Evolutionary conservation across 2,797 vertebrate genomes (phyloP), one percentile per base, ranked within the genome.

Genomic region (Siniperca undulata): DNA sequence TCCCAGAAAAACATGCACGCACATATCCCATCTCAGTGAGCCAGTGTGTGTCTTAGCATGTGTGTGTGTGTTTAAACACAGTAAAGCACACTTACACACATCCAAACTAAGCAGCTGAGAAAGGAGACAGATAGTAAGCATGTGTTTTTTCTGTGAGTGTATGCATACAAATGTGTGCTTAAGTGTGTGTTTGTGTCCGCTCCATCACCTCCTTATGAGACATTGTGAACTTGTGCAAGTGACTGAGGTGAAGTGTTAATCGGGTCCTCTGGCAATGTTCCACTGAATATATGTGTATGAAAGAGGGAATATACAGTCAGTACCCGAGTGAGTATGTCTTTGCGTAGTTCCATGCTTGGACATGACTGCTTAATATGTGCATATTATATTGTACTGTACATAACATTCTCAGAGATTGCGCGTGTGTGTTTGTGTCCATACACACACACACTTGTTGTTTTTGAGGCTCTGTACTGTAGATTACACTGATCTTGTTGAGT

Each of bases 171-270:
- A 80, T 73, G 59, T 72, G 70, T 72, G 55, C 7, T 27, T 70
- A 68, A 68, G 42, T 52, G 44, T 42, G 59, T 59, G 40, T 36
- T 30, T 40, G 61, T 71, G 77, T 77, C 83, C 70, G 27, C 78
- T 88, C 36, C 19, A 72, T 90, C 84, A 89, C 82, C 91, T 92
- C 81, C 87, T 90, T 76, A 0, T 38, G 89, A 90, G 90, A 92
- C 87, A 7, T 8, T 0, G 34, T 66, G 8, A 62, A 77, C 72
- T 79, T 68, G 79, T 79, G 61, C 70, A 87, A 88, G 86, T 86
- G 86, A 80, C 52, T 19, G 34, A 72, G 84, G 67, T 71, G 75
- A 88, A 52, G 83, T 48, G 55, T 88, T 92, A 88, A 94, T 93
- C 90, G 90, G 78, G 81, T 86, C 89, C 80, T 76, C 52, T 64